Conservation (phyloP, 2,888 invertebrate species). For the Drosophila fungiperda region DNA sequence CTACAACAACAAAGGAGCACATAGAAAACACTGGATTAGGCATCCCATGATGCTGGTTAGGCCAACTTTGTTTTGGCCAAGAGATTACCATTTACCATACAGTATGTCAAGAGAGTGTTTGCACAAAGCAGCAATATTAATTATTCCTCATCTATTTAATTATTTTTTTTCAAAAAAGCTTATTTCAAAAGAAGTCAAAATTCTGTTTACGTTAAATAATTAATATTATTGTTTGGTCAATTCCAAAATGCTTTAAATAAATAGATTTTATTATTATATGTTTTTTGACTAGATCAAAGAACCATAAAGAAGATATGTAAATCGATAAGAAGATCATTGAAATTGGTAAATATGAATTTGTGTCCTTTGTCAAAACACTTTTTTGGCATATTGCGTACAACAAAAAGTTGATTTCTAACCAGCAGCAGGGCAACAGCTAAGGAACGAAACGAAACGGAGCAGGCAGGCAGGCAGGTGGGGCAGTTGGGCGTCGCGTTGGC, state of each 20-base stretch:
- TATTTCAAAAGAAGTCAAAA: not conserved
- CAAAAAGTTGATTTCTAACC: slow-evolving; percentile 12
- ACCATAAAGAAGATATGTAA: not conserved
- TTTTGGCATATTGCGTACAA: not conserved
- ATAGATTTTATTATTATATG: not conserved
- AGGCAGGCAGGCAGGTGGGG: slow-evolving; percentile 32
- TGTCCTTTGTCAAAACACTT: not conserved
- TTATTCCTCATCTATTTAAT: too few species aligned
- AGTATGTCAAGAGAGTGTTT: not conserved
- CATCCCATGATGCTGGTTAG: slow-evolving; percentile 18
- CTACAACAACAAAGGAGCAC: slow-evolving; percentile 22
- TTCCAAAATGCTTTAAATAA: not conserved
- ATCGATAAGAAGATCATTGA: not conserved
- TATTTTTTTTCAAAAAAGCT: not conserved
- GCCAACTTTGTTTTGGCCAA: not conserved
- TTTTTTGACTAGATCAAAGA: not conserved
- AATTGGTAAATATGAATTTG: not conserved
- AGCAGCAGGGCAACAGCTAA: slow-evolving; percentile 27
- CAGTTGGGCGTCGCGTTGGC: slow-evolving; percentile 38
- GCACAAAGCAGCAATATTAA: too few species aligned
- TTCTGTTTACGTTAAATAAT: not conserved
- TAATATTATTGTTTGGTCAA: not conserved
- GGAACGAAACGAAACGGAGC: slow-evolving; percentile 35
- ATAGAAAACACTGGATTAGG: slow-evolving; percentile 14
- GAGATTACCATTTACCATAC: not conserved